phyloP scores from a whole-genome alignment of 2,113 vertebrate genomes.

The Dicrurus megarhynchus region DNA sequence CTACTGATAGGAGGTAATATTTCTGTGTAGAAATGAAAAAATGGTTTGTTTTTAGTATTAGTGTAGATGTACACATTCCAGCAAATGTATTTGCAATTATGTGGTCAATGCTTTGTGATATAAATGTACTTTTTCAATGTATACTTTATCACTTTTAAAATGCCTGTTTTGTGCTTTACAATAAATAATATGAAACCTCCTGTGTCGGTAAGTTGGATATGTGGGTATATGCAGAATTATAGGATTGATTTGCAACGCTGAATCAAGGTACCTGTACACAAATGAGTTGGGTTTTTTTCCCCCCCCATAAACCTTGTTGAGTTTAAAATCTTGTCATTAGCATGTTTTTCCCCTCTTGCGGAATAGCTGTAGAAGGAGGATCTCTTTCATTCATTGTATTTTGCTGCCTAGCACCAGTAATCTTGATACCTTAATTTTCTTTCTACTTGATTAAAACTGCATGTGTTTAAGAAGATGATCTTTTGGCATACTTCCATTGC shows the following conservation, averaged over 20 bases:
- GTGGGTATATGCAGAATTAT: constrained; percentile 75
- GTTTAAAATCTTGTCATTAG: constrained; percentile 69
- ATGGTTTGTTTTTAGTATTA: constrained; percentile 98
- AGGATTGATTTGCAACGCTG: constrained; percentile 73
- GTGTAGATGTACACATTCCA: constrained; percentile 99
- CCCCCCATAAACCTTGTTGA: constrained; percentile 56
- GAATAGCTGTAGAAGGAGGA: constrained; percentile 78
- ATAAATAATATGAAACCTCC: constrained; percentile 99
- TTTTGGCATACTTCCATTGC: constrained; percentile 80
- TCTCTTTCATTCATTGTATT: constrained; percentile 72
- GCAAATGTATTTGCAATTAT: constrained; percentile 98
- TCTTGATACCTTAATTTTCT: constrained; percentile 73
- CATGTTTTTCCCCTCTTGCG: constrained; percentile 77
- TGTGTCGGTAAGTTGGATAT: constrained; percentile 99
- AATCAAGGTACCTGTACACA: constrained; percentile 77
- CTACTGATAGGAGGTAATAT: constrained; percentile 91
- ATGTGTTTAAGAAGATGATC: constrained; percentile 77
- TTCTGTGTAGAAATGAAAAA: constrained; percentile 95
- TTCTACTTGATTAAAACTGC: constrained; percentile 76
- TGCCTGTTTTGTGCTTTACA: constrained; percentile 99
- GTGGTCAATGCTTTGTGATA: constrained; percentile 98
- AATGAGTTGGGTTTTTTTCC: constrained; percentile 28
- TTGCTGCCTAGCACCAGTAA: constrained; percentile 76
- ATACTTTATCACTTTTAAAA: constrained; percentile 99
- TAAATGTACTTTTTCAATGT: constrained; percentile 99